phyloP scores from a whole-genome alignment of 2,888 invertebrate species.

The Nymphalis c-album region DNA sequence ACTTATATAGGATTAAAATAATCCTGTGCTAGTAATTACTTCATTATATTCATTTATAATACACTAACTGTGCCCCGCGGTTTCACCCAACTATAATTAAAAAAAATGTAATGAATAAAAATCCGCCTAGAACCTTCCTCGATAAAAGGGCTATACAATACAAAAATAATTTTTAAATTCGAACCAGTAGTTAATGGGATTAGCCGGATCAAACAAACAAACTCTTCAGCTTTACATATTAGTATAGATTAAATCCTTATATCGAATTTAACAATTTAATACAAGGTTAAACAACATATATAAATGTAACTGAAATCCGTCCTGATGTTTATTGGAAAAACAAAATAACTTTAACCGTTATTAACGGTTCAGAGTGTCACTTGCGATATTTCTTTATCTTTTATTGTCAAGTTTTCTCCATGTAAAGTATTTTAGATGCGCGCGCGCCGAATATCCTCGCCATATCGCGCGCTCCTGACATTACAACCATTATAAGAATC shows the following conservation, averaged over 20 bases:
- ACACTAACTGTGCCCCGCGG: no score
- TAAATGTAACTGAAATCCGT: background rate
- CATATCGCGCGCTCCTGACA: constrained; percentile 40
- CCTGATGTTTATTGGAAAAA: constrained; percentile 4
- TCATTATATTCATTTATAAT: background rate
- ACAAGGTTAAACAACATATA: background rate
- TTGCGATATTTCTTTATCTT: constrained; percentile 28
- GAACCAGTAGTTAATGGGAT: no score
- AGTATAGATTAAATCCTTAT: no score
- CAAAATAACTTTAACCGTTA: constrained; percentile 16
- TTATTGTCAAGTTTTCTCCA: constrained; percentile 50
- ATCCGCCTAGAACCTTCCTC: no score
- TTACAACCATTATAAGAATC: constrained; percentile 36
- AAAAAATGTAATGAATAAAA: no score
- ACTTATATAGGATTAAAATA: constrained; percentile 3
- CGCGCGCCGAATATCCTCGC: constrained; percentile 44
- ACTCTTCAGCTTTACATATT: no score
- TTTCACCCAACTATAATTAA: no score
- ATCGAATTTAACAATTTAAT: background rate
- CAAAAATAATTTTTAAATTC: no score
- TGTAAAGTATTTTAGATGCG: constrained; percentile 51
- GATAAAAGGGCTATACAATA: no score
- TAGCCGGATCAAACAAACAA: no score
- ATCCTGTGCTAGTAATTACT: background rate
- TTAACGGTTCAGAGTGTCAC: constrained; percentile 24